These are phyloP conservation scores for Ancistrus triradiatus DNA, from an alignment of 2,113 vertebrate species.

Conservation along the genomic window DNA sequence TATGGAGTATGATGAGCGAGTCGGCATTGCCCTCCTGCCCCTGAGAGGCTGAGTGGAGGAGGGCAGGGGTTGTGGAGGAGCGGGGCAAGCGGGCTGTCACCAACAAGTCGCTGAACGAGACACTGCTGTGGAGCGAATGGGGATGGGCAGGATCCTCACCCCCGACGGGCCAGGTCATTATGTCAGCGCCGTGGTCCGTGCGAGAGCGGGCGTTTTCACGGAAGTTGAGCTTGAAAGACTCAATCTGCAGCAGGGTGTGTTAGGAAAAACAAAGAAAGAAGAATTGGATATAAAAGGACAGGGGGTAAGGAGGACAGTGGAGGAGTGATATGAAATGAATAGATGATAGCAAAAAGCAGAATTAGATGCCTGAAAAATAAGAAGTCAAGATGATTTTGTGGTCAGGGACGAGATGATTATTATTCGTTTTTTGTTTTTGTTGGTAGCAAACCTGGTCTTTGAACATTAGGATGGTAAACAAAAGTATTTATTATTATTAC, in stretches of 20 bases:
- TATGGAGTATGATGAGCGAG: conserved; percentile 36
- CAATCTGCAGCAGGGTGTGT: conserved; percentile 88
- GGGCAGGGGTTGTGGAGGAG: conserved; percentile 45
- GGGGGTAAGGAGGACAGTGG: conserved; percentile 20
- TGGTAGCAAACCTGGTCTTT: too few relatives aligned
- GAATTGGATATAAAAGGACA: conserved; percentile 58
- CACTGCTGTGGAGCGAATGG: conserved; percentile 50
- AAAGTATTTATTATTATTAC: too few relatives aligned
- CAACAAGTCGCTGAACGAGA: conserved; percentile 58
- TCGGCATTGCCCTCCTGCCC: conserved; percentile 41
- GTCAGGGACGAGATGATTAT: conserved; percentile 54
- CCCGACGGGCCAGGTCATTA: conserved; percentile 70
- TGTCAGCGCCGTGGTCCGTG: conserved; percentile 84
- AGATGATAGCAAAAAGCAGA: conserved; percentile 87
- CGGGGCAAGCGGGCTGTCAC: conserved; percentile 43
- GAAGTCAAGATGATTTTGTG: conserved; percentile 69
- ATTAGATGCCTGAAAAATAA: conserved; percentile 99
- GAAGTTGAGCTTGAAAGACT: conserved; percentile 85
- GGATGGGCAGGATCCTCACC: conserved; percentile 62
- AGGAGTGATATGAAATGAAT: conserved; percentile 59
- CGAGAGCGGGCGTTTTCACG: conserved; percentile 82
- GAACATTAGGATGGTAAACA: too few relatives aligned
- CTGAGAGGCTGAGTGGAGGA: conserved; percentile 33
- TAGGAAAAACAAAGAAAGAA: conserved; percentile 44
- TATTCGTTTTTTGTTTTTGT: too few relatives aligned